Evolutionary conservation across 2,888 invertebrate genomes (phyloP), one percentile per base, ranked within the genome.

Genomic region (Meloe dianella): DNA sequence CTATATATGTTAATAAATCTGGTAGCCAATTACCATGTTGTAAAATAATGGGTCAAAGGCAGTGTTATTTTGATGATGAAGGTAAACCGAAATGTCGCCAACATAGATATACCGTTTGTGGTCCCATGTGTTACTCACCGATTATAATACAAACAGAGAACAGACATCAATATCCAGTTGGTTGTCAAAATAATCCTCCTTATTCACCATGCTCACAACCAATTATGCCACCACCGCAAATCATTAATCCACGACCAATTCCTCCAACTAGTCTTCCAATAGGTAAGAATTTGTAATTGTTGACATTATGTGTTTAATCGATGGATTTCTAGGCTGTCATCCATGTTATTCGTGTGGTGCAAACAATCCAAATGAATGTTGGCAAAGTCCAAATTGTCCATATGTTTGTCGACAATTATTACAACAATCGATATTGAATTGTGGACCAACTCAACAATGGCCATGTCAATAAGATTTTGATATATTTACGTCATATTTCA

Each of bases 1-100:
- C 10, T n/a, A 38, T 38, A 12, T 32, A 14, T 22, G 14, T 60
- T 12, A 60, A 20, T 27, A 22, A 2, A 27, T 9, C 35, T 9
- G 38, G 9, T 38, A 24, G 22, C 14, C 9, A 54, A 41, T 29
- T 41, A 17, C 38, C 20, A 10, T 69, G 69, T 51, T 69, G 69
- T 30, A 24, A 56, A 2, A 61, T 69, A 38, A 57, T 69, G 30
- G 66, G 66, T 47, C 66, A 57, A 10, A 56, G 27, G 47, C 38
- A 54, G 14, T 68, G 68, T 51, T 68, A 63, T 32, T 63, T 22
- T 35, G 63, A 65, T 51, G n/a, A 29, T 1, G n/a, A 60, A 24
- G 64, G 64, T 9, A 17, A 32, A 22, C 24, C 29, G 12, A 63
- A 61, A 38, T 68, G 68, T 63, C 51, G 51, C 12, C 51, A 51